Base-by-base conservation (phyloP, 2,888 invertebrate species). In the Rhyacophila evoluta region DNA sequence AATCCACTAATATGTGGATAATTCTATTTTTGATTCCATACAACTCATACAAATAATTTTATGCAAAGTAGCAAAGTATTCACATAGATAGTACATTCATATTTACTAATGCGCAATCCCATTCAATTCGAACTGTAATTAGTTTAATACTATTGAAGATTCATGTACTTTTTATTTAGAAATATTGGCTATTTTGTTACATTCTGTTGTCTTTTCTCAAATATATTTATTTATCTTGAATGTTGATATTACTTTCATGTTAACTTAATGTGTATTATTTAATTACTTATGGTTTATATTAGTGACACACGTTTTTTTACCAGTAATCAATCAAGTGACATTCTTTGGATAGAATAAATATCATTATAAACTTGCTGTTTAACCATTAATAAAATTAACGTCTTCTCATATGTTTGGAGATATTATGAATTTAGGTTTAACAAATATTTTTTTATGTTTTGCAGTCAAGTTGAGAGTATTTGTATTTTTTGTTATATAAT, bases 401-500 rank as follows among this genome's bases (percentile, higher is more conserved):
- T 55, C 25, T 55, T 55, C 25, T 55, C 55, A 19, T 55, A 55
- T 55, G 55, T 19, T 55, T 55, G 55, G 19, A 33, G 29, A 55
- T 55, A 55, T 55, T 5, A 8, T 55, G 55, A 55, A 33, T 1
- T 8, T 55, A 55, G 55, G 12, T 55, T 55, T 55, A 19, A 55
- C 19, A 55, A 55, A 2, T 55, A 19, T 41, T 41, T 55, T 41
- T 55, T 55, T 55, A 55, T 55, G 55, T 55, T 69, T 69, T 10
- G 69, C 33, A 12, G 69, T 33, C 28, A 69, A 10, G 33, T 69
- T 69, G 69, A 69, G 28, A 69, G 33, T 69, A 2, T 69, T 69
- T 69, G 69, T 69, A 69, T 69, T 69, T 69, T 69, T 69, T 69
- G 69, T 69, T 69, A 69, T 69, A 69, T 55, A 55, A 55, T 69